Evolutionary conservation across 2,113 vertebrate species (phyloP), one percentile per base, ranked within the genome.

Genomic region (Elachura formosa): DNA sequence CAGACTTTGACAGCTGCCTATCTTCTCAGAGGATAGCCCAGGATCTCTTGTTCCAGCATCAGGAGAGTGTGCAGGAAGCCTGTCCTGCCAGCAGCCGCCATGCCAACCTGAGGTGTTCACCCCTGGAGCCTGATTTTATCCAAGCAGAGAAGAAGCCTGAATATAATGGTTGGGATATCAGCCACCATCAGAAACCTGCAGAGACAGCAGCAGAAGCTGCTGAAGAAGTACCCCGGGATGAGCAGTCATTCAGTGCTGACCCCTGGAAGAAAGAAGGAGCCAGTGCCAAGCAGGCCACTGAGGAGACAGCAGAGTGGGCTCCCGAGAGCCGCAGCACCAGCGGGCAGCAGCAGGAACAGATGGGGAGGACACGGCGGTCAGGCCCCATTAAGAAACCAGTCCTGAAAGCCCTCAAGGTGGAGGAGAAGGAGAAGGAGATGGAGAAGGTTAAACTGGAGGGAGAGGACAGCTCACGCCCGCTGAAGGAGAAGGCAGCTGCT

Each of bases 331-430:
- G 98, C 5, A 97, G 76, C 92, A 84, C 96, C 40, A 59, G 94
- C 41, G 43, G 54, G 80, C 99, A 99, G 90, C 98, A 98, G 3
- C 98, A 98, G 25, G 99, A 99, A 94, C 97, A 97, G 29, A 97
- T 97, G 3, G 96, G 98, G 16, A 98, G 99, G 67, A 98, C 96
- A 3, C 98, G 99, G 45, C 97, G 99, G 91, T 99, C 99, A 0
- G 99, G 99, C 5, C 99, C 99, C 4, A 99, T 99, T 93, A 99
- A 99, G 97, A 99, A 99, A 43, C 99, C 99, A 0, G 99, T 99
- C 71, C 98, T 99, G 34, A 99, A 99, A 94, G 99, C 99, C 82
- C 98, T 99, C 31, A 99, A 99, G 91, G 99, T 99, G 7, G 99
- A 99, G 76, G 99, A 99, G 66, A 99, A 99, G 84, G 99, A 99